Evolutionary conservation across 2,113 vertebrate species (phyloP), one percentile per base, ranked within the genome.

Genomic region (Indicator maculatus): DNA sequence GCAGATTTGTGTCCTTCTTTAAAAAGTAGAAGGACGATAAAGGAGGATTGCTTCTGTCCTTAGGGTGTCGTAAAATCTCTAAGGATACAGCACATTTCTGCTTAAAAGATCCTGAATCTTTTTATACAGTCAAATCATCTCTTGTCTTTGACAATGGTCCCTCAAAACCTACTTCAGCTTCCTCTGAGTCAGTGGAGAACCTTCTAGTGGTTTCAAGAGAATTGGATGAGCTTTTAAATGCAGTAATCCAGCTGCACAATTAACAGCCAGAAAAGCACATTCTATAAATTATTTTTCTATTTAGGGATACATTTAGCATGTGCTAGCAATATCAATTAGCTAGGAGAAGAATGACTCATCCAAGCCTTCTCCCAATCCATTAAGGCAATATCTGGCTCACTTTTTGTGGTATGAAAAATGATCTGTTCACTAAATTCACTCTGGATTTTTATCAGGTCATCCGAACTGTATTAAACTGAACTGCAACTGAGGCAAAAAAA

Each of bases 241-340:
- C 79, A 93, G 91, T 96, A 85, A 95, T 92, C 95, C 94, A 96
- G 95, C 93, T 97, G 93, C 89, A 97, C 73, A 95, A 95, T 95
- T 95, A 94, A 88, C 82, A 97, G 94, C 73, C 86, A 90, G 94
- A 93, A 96, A 97, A 94, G 90, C 80, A 95, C 85, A 93, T 97
- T 96, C 95, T 94, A 94, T 96, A 96, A 94, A 95, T 96, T 92
- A 89, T 94, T 96, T 96, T 7, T 30, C 94, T 95, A 96, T 96
- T 95, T 94, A 93, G 86, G 90, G 96, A 96, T 83, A 94, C 86
- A 88, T 91, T 88, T 89, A 95, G 88, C 74, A 96, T 96, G 95
- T 93, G 85, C 93, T 72, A 91, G 86, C 63, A 95, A 88, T 88
- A 95, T 91, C 89, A 95, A 92, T 96, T 96, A 97, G 94, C 71